phyloP scores from a whole-genome alignment of 1,140 invertebrate genomes.

The Drosophila nannoptera region DNA sequence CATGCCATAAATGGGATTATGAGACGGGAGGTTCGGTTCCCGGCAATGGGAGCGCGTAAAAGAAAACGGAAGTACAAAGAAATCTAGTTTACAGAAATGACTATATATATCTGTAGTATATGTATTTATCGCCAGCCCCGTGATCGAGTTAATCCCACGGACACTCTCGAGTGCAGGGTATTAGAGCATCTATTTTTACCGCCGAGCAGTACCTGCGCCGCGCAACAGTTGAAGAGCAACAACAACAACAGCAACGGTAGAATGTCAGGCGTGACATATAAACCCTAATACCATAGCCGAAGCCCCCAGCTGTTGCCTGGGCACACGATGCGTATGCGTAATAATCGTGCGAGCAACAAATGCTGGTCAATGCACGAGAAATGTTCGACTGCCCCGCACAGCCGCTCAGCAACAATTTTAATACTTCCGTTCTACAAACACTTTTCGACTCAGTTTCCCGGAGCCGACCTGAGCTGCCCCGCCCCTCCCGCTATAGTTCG shows the following conservation, averaged over 20 bases:
- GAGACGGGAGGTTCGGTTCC: not conserved
- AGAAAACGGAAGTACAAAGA: not conserved
- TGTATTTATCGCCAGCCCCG: not conserved
- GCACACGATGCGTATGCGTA: slow-evolving; percentile 60
- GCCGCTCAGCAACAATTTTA: slow-evolving; percentile 62
- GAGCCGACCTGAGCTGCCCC: not conserved
- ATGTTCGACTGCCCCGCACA: slow-evolving; percentile 13
- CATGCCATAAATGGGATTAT: slow-evolving; percentile 7
- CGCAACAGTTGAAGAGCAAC: slow-evolving; percentile 37
- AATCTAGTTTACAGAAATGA: too few species aligned
- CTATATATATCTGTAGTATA: too few species aligned
- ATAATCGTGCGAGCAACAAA: slow-evolving; percentile 38
- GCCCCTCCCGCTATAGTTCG: not conserved
- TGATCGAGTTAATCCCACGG: not conserved
- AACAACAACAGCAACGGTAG: too few species aligned
- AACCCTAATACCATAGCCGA: slow-evolving; percentile 63
- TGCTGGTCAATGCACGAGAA: slow-evolving; percentile 59
- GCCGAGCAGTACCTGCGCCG: not conserved
- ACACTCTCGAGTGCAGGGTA: not conserved
- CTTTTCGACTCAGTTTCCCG: slow-evolving; percentile 47
- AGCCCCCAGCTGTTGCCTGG: slow-evolving; percentile 19
- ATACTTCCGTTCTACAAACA: slow-evolving; percentile 77
- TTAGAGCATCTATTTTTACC: not conserved
- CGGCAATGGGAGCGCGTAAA: not conserved
- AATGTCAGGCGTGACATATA: slow-evolving; percentile 59